A percentile compares a stretch with the other conserved stretches of the same genome.
Evolutionary conservation across 1,140 invertebrate genomes (phyloP).

Genomic region (Prorops nasuta): DNA sequence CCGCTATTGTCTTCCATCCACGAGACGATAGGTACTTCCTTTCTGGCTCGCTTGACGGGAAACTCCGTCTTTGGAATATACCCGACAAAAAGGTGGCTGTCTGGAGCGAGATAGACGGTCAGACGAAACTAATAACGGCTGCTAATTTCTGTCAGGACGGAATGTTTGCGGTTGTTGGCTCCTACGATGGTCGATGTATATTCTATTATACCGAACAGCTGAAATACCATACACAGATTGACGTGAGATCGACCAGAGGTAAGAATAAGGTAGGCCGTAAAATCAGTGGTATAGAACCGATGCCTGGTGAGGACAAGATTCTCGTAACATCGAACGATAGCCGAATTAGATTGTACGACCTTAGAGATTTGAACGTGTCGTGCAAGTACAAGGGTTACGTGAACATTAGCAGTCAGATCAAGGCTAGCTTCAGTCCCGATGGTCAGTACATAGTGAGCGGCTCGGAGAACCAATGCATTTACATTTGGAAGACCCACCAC

Average conservation of each 20-base stretch:
- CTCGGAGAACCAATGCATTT: conserved; percentile 97
- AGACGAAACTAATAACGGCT: conserved; percentile 93
- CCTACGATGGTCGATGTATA: conserved; percentile 96
- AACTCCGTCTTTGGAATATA: conserved; percentile 97
- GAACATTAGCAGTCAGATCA: conserved; percentile 96
- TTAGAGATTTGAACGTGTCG: conserved; percentile 91
- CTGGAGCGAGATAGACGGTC: conserved; percentile 96
- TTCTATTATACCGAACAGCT: conserved; percentile 98
- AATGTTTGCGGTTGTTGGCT: conserved; percentile 97
- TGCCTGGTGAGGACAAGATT: conserved; percentile 96
- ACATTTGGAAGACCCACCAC: conserved; percentile 95
- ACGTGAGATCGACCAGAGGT: conserved; percentile 90
- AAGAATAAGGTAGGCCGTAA: conserved; percentile 93
- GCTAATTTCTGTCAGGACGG: conserved; percentile 98
- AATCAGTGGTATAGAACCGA: conserved; percentile 95
- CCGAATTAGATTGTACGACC: conserved; percentile 92
- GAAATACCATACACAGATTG: conserved; percentile 97
- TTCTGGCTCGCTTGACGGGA: conserved; percentile 93
- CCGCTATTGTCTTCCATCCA: conserved; percentile 97
- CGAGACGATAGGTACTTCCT: conserved; percentile 94
- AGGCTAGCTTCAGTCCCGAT: conserved; percentile 94
- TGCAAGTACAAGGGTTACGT: conserved; percentile 96
- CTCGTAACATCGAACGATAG: conserved; percentile 98
- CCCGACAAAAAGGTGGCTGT: conserved; percentile 96
- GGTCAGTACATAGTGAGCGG: conserved; percentile 97